phyloP scores from a whole-genome alignment of 2,113 vertebrate species.

The Ctenodactylus gundi region DNA sequence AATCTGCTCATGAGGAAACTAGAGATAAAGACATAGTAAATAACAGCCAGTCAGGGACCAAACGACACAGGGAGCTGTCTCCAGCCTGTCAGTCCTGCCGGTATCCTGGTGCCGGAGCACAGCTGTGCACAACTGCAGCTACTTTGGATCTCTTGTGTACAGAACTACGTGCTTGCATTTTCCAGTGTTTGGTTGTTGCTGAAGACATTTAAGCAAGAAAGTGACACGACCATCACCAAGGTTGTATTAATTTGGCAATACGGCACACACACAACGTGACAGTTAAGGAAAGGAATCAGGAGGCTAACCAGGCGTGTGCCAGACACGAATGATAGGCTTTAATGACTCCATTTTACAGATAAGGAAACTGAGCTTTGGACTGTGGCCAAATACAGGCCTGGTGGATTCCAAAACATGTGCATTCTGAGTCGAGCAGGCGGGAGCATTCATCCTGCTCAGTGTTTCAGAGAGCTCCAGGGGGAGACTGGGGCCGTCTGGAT shows the following conservation, averaged over 20 bases:
- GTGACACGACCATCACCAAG: neutral
- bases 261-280: neutral
- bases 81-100: neutral
- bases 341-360: conserved; percentile 60
- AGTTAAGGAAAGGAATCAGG: neutral
- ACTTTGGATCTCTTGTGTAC: accelerated
- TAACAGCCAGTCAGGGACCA: neutral
- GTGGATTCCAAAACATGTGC: neutral
- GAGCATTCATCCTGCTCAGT: no score
- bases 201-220: neutral
- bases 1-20: neutral
- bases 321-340: conserved; percentile 20
- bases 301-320: neutral
- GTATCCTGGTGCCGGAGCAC: neutral
- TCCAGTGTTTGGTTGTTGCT: neutral
- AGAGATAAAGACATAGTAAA: neutral
- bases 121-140: neutral
- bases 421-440: no score
- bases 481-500: no score
- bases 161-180: neutral
- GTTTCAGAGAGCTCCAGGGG: no score
- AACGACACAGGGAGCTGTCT: neutral
- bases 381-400: conserved; percentile 15
- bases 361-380: conserved; percentile 49
- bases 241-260: neutral